Evolutionary conservation across 2,113 vertebrate species (phyloP), one percentile per base, ranked within the genome.

Genomic region (Podilymbus podiceps): DNA sequence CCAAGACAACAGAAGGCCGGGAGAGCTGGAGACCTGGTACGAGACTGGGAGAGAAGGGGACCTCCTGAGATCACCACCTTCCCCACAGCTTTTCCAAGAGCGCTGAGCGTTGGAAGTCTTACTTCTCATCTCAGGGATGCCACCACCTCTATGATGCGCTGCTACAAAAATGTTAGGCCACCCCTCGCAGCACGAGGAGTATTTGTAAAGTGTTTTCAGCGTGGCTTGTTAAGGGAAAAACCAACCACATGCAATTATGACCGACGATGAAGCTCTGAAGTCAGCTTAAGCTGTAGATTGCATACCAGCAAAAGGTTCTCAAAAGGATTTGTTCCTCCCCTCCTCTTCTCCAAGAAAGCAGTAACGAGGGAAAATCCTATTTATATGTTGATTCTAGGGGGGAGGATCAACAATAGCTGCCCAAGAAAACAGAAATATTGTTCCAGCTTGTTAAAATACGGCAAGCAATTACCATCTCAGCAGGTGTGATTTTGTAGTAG

Each of bases 121-220:
- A 15, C n/a, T 30, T 44, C 73, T 21, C 21, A 3, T n/a, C 40
- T 59, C 63, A 38, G 64, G 35, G 27, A 46, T 44, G 38, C 38
- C 9, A 9, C 25, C n/a, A 20, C 40, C 17, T 10, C 25, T 24
- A 2, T 2, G 24, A 28, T 6, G 62, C 10, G 2, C 35, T 1
- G 11, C 31, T 23, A 3, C 46, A 8, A 11, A 19, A 21, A 21
- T 2, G 8, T 42, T 50, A 25, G 38, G 11, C 44, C 38, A 8
- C 24, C 15, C 46, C 38, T 62, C 31, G 64, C 12, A 12, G 47
- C 47, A 33, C 21, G 14, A 28, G 74, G 27, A 50, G 17, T 13
- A 25, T 31, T 27, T 27, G 22, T 25, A 13, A 44, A 18, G 44
- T 12, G 46, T 62, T 31, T 38, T 44, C 71, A 40, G 21, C 8